Evolutionary conservation across 2,888 invertebrate genomes (phyloP), one percentile per base, ranked within the genome.

Genomic region (Euzetes globulus): DNA sequence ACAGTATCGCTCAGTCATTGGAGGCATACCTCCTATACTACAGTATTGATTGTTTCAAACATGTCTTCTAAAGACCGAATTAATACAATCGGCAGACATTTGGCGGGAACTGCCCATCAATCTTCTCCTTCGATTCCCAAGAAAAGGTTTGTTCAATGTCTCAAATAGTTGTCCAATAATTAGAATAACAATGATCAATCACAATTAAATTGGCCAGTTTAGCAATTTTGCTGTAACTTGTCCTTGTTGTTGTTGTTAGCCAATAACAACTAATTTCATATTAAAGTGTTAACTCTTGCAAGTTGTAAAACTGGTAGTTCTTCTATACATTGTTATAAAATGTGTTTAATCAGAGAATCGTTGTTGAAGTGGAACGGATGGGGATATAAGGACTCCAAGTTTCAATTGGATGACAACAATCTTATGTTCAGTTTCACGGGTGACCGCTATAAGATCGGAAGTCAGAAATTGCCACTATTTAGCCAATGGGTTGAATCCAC

Each of bases 301-400:
- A n/a, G n/a, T n/a, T n/a, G n/a, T n/a, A n/a, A n/a, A n/a, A n/a
- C n/a, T n/a, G n/a, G n/a, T n/a, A n/a, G n/a, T n/a, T n/a, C n/a
- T n/a, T n/a, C n/a, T n/a, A n/a, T n/a, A n/a, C n/a, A n/a, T n/a
- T n/a, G n/a, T n/a, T n/a, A n/a, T n/a, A n/a, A n/a, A n/a, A n/a
- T n/a, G n/a, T n/a, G n/a, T n/a, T n/a, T n/a, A 96, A 29, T 3
- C 29, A 58, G 96, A 80, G 93, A 95, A 84, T 90, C 94, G 73
- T 83, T 92, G 47, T 85, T 98, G 72, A 97, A 95, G 85, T 98
- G 98, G 98, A 95, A 97, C 85, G 99, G 99, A 27, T 99, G 99
- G 99, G 99, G 99, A n/a, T 99, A 97, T 86, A 91, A 90, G 78
- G 97, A 98, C 84, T 93, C 96, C 0, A 88, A 88, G 83, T 98